Percentiles rank a stretch among this genome's conserved stretches.
Evolutionary conservation across 2,888 invertebrate species (phyloP).

Genomic region (Hoplodrina blanda): DNA sequence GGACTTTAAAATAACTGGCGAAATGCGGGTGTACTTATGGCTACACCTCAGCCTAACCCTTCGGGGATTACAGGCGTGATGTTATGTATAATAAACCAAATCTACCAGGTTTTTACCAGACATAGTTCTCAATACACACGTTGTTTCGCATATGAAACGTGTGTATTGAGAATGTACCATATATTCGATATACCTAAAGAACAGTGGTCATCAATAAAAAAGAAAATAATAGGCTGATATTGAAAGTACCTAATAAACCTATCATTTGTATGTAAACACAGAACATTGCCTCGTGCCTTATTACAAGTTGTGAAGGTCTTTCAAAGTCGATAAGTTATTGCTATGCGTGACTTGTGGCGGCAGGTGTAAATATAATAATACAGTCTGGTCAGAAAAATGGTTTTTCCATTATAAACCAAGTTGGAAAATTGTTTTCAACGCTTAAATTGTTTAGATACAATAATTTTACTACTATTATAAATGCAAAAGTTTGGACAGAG

Average conservation of each 20-base stretch:
- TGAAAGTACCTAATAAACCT: neutral
- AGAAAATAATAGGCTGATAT: neutral
- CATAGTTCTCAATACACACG: too few species aligned
- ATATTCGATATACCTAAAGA: neutral
- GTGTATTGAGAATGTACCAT: too few species aligned
- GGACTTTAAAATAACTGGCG: too few species aligned
- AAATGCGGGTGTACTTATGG: too few species aligned
- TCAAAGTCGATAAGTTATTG: slow-evolving; percentile 34
- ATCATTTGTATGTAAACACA: slow-evolving; percentile 14
- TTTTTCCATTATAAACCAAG: slow-evolving; percentile 18
- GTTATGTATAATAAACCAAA: neutral
- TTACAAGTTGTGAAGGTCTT: slow-evolving; percentile 40
- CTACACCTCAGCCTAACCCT: too few species aligned
- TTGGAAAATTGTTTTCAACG: slow-evolving; percentile 3
- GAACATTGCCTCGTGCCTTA: slow-evolving; percentile 30
- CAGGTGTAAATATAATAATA: slow-evolving; percentile 42
- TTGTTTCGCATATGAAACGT: too few species aligned
- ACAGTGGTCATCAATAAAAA: slow-evolving; percentile 1
- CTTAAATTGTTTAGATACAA: neutral
- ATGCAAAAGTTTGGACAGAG: too few species aligned
- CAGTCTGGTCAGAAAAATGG: slow-evolving; percentile 22
- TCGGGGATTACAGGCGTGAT: too few species aligned
- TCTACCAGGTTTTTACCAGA: too few species aligned
- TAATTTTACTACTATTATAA: neutral
- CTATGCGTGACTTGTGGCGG: slow-evolving; percentile 38